Conservation (phyloP, 2,888 invertebrate species). For the Temnothorax ravouxi region DNA sequence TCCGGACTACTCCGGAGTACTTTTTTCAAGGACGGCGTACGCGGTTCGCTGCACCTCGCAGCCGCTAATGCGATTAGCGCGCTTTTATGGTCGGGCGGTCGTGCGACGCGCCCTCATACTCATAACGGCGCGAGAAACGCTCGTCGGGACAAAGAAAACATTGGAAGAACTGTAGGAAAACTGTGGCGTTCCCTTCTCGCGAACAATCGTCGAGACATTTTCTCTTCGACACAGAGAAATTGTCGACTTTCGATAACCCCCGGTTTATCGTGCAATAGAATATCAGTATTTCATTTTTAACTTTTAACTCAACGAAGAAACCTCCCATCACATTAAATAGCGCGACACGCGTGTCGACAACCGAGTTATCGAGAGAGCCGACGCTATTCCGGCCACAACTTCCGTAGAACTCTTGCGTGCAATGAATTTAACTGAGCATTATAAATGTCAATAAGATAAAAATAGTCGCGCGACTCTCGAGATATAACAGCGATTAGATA, state of each 20-base stretch:
- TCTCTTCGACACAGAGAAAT: neutral
- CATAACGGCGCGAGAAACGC: slow-evolving; percentile 27
- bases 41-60: slow-evolving; percentile 74
- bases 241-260: neutral
- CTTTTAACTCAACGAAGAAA: neutral
- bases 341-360: neutral
- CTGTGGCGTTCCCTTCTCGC: neutral
- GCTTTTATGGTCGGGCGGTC: slow-evolving; percentile 74
- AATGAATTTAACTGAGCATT: slow-evolving; percentile 12
- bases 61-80: slow-evolving; percentile 80
- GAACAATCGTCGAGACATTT: neutral
- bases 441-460: slow-evolving; percentile 30
- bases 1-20: slow-evolving; percentile 55
- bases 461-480: slow-evolving; percentile 6
- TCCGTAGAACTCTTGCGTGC: slow-evolving; percentile 29
- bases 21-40: slow-evolving; percentile 64
- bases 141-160: slow-evolving; percentile 59
- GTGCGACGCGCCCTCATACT: slow-evolving; percentile 20
- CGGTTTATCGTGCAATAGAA: no score
- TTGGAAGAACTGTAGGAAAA: neutral
- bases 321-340: neutral
- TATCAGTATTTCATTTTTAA: neutral
- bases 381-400: slow-evolving; percentile 21
- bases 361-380: slow-evolving; percentile 7
- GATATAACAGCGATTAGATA: slow-evolving; percentile 26